A percentile compares a stretch with the other conserved stretches of the same genome.
Conservation (phyloP, 2,888 invertebrate genomes). For the Helleia helle region DNA sequence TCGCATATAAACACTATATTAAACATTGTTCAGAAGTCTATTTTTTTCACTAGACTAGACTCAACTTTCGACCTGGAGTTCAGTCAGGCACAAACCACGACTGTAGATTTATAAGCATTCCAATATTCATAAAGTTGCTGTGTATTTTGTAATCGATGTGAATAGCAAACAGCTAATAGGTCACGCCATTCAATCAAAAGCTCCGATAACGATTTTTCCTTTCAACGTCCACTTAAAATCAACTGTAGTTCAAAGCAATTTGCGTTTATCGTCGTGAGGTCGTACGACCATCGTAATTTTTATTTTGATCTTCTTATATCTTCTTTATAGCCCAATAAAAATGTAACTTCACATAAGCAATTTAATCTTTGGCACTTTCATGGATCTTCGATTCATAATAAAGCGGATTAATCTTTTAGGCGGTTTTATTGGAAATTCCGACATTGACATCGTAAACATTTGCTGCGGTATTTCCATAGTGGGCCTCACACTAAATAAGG, state of each 20-base stretch:
- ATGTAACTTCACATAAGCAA: slow-evolving; percentile 54
- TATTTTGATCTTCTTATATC: slow-evolving; percentile 49
- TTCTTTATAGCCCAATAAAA: slow-evolving; percentile 51
- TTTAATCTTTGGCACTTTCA: slow-evolving; percentile 43
- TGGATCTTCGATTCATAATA: slow-evolving; percentile 25
- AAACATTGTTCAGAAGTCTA: too few species aligned
- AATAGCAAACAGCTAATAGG: too few species aligned
- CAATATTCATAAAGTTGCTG: too few species aligned
- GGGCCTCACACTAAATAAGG: too few species aligned
- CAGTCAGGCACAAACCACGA: too few species aligned
- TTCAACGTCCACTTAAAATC: not conserved
- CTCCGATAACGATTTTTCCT: not conserved
- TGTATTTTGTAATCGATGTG: too few species aligned
- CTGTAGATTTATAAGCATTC: too few species aligned
- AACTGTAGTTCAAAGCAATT: slow-evolving; percentile 30
- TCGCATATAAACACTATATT: too few species aligned
- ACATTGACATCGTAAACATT: not conserved
- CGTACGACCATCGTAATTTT: slow-evolving; percentile 28
- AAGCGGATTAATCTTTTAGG: slow-evolving; percentile 22
- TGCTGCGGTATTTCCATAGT: too few species aligned
- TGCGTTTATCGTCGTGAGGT: slow-evolving; percentile 36
- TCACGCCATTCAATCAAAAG: not conserved
- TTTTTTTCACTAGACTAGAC: too few species aligned
- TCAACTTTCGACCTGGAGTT: too few species aligned
- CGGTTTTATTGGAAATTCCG: not conserved